phyloP scores from a whole-genome alignment of 2,113 vertebrate species.

The Passer montanus region DNA sequence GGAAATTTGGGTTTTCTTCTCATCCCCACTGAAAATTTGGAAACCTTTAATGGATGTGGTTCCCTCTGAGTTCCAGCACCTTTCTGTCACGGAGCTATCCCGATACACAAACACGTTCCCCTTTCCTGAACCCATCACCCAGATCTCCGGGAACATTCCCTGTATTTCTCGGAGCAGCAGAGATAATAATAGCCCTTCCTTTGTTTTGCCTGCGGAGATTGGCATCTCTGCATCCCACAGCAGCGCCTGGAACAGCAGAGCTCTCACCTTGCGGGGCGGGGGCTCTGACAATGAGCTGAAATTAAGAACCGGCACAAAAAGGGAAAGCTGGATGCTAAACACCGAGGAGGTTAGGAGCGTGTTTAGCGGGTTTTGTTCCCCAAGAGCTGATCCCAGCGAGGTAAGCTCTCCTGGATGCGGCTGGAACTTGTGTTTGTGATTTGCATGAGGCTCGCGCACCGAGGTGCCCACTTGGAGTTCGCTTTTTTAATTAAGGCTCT shows the following conservation, averaged over 20 bases:
- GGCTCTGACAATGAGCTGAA: not conserved
- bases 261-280: not conserved
- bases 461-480: slow-evolving; percentile 73
- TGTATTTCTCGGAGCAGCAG: fast-evolving
- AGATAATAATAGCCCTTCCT: not conserved
- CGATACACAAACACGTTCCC: fast-evolving
- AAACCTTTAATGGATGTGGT: not conserved
- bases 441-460: slow-evolving; percentile 19
- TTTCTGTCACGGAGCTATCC: not conserved
- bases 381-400: not conserved
- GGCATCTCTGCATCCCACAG: not conserved
- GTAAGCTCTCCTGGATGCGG: not conserved
- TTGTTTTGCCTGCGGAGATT: not conserved
- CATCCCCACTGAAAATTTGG: not conserved
- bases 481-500: slow-evolving; percentile 99
- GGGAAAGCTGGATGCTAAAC: not conserved
- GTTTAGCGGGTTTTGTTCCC: not conserved
- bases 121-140: not conserved
- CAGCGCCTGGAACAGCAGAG: not conserved
- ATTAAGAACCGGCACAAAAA: not conserved
- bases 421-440: slow-evolving; percentile 58
- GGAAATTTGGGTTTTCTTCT: not conserved
- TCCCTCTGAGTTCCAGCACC: not conserved
- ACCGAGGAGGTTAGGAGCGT: fast-evolving
- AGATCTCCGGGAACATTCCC: fast-evolving